Conservation (phyloP, 2,888 invertebrate species). For the Silvanus unidentatus region DNA sequence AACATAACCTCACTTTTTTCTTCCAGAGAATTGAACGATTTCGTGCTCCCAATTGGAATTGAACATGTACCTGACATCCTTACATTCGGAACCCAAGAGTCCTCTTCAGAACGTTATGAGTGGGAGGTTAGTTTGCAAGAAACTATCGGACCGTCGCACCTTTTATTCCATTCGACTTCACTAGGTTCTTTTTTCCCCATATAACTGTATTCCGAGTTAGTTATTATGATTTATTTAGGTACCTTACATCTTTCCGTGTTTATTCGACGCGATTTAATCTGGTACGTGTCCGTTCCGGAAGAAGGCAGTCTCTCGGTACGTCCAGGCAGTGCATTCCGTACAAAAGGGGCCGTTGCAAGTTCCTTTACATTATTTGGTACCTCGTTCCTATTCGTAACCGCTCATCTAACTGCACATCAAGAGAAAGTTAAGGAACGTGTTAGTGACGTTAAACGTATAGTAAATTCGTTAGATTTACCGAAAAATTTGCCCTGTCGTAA, state of each 20-base stretch:
- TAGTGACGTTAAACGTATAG: constrained; percentile 78
- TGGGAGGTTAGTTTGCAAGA: constrained; percentile 91
- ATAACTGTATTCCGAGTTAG: constrained; percentile 15
- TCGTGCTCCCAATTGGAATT: constrained; percentile 78
- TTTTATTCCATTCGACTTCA: constrained; percentile 78
- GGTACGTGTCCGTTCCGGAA: constrained; percentile 92
- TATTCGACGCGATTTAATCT: constrained; percentile 85
- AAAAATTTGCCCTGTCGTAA: constrained; percentile 72
- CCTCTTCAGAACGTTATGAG: constrained; percentile 76
- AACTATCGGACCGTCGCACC: constrained; percentile 88
- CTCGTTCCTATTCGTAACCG: constrained; percentile 89
- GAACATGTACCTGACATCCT: constrained; percentile 86
- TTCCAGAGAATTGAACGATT: constrained; percentile 77
- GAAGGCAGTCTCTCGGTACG: constrained; percentile 82
- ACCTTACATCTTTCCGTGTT: constrained; percentile 86
- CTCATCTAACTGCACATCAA: constrained; percentile 90
- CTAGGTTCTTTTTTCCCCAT: constrained; percentile 52
- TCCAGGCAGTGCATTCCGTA: constrained; percentile 82
- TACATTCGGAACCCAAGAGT: constrained; percentile 91
- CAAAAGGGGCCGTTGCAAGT: constrained; percentile 93
- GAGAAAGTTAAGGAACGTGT: constrained; percentile 82
- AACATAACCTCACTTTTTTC: constrained; percentile 1
- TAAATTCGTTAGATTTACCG: constrained; percentile 74
- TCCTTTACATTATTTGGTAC: constrained; percentile 92
- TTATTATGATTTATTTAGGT: constrained; percentile 49